phyloP scores from a whole-genome alignment of 2,888 invertebrate genomes.

The Temnothorax ravouxi region DNA sequence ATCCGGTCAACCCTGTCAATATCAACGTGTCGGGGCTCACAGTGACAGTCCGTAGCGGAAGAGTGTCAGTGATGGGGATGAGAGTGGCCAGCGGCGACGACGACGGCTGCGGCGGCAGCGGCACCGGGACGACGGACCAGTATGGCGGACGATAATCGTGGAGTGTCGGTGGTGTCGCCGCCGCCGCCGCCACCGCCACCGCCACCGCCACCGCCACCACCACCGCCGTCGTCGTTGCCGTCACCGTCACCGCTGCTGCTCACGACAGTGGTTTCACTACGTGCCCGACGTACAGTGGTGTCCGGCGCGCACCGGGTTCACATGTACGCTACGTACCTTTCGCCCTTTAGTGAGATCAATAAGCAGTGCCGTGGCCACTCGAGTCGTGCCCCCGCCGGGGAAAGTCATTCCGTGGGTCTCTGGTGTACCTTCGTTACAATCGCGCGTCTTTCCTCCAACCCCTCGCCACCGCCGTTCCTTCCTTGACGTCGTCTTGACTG shows the following conservation, averaged over 20 bases:
- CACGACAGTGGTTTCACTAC: conserved; percentile 69
- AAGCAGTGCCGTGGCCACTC: conserved; percentile 84
- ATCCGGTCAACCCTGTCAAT: background rate
- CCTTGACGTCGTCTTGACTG: background rate
- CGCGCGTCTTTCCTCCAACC: background rate
- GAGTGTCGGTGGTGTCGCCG: conserved; percentile 54
- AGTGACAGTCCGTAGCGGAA: conserved; percentile 38
- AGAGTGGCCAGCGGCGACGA: conserved; percentile 10
- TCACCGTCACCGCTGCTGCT: conserved; percentile 30
- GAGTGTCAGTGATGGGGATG: conserved; percentile 30
- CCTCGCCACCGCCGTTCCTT: background rate
- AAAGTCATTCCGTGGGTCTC: conserved; percentile 64
- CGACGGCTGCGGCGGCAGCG: conserved; percentile 30
- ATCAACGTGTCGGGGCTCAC: conserved; percentile 24
- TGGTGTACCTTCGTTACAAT: conserved; percentile 12
- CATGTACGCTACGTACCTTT: conserved; percentile 83
- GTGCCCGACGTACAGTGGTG: conserved; percentile 77
- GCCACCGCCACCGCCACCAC: background rate
- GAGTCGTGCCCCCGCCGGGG: conserved; percentile 68
- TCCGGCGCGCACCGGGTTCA: conserved; percentile 80
- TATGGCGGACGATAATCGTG: conserved; percentile 45
- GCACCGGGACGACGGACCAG: conserved; percentile 38
- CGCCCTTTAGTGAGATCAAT: conserved; percentile 84
- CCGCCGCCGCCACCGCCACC: conserved; percentile 8
- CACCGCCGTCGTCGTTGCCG: background rate